Evolutionary conservation across 2,113 vertebrate genomes (phyloP), one percentile per base, ranked within the genome.

Genomic region (Sander vitreus): DNA sequence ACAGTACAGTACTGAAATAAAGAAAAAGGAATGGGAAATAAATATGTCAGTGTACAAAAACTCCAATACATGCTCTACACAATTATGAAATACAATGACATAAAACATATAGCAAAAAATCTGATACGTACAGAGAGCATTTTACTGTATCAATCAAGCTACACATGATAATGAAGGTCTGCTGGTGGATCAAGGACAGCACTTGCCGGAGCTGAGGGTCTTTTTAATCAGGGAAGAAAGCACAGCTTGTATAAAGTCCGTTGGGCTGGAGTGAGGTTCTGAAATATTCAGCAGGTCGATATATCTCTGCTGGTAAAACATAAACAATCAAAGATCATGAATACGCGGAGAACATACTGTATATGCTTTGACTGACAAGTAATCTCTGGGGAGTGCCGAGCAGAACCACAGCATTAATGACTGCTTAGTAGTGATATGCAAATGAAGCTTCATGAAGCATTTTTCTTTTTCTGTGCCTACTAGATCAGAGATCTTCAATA

Each of bases 251-350:
- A 1, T 19, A 11, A 36, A 10, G 45, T 48, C 39, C 14, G 23
- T 36, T 21, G 3, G 70, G 36, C 7, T 50, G 47, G 36, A 48
- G 48, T 23, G 48, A 75, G 45, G 39, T 18, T 60, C 5, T 76
- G 76, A 76, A 72, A 83, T 68, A 84, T 19, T 39, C 8, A 0
- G 15, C 4, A n/a, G 66, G 51, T 83, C 14, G 5, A 80, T 73
- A 80, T 73, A 72, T 55, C 48, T 68, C 50, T 45, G 23, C 76
- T 33, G 60, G 14, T 23, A 65, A 66, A 79, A 66, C 21, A 19
- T 11, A 47, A 68, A 54, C 77, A 84, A 68, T 74, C 51, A 30
- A 71, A 78, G 47, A 55, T 30, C 58, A 74, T 78, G 64, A 81
- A 85, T 75, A 78, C 45, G 75, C 30, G 13, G 27, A 70, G 19